Evolutionary conservation across 2,113 vertebrate genomes (phyloP).

Genomic region (Recurvirostra avosetta): DNA sequence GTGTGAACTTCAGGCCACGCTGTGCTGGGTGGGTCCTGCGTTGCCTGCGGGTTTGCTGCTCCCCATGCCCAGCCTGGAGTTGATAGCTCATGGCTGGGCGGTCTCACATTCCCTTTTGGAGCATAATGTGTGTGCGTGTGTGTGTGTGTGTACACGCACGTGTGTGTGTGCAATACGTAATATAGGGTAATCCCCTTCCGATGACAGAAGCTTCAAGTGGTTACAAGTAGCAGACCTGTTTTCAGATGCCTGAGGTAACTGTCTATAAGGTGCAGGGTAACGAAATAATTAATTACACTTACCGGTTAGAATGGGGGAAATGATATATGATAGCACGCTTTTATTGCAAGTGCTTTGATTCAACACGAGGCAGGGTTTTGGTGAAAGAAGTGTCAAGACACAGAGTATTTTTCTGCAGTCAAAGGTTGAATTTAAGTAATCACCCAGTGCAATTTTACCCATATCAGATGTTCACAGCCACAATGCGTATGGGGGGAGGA

Average conservation of each 20-base stretch:
- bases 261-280: conserved; percentile 38
- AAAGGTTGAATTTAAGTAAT: conserved; percentile 38
- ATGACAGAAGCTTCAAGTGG: conserved; percentile 72
- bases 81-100: conserved; percentile 15
- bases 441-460: background rate
- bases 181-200: conserved; percentile 43
- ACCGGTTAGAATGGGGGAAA: background rate
- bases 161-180: background rate
- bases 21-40: background rate
- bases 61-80: background rate
- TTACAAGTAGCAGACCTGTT: conserved; percentile 59
- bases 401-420: conserved; percentile 10
- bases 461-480: background rate
- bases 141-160: background rate
- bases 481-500: background rate
- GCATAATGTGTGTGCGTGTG: background rate
- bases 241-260: conserved; percentile 26
- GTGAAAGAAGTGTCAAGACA: conserved; percentile 13
- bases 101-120: conserved; percentile 25
- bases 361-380: background rate
- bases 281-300: conserved; percentile 46
- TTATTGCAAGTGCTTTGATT: conserved; percentile 14
- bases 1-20: background rate
- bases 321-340: background rate
- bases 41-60: background rate